Evolutionary conservation across 2,113 vertebrate genomes (phyloP).

Genomic region (Bothrops jararaca): DNA sequence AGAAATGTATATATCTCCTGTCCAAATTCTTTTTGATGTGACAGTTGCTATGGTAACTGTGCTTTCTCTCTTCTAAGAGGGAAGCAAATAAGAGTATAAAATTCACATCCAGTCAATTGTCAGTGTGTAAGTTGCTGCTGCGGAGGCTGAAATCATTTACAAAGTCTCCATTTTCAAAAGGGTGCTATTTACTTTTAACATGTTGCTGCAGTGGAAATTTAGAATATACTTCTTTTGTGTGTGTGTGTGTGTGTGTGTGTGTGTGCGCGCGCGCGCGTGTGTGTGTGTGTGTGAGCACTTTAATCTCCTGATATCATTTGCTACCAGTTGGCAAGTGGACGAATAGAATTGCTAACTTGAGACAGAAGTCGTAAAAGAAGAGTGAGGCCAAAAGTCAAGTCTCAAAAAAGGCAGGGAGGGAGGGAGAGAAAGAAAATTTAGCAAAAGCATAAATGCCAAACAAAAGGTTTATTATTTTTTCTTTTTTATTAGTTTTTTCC

Average conservation of each 20-base stretch:
- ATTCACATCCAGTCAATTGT: conserved; percentile 3
- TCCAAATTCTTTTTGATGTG: conserved; percentile 21
- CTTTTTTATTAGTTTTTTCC: too few relatives aligned
- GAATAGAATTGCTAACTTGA: conserved; percentile 23
- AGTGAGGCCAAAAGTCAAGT: not conserved
- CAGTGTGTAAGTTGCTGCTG: conserved; percentile 23
- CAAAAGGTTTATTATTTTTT: too few relatives aligned
- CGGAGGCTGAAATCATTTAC: conserved; percentile 32
- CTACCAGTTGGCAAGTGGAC: conserved; percentile 14
- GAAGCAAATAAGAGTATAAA: conserved; percentile 30
- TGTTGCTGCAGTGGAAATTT: not conserved
- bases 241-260: too few relatives aligned
- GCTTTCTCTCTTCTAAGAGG: not conserved
- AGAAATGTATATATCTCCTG: not conserved
- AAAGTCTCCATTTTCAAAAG: conserved; percentile 25
- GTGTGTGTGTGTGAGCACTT: not conserved
- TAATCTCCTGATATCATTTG: not conserved
- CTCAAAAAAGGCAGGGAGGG: not conserved
- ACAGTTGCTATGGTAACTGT: not conserved
- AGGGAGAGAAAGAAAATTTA: not conserved
- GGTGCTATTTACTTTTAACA: conserved; percentile 16
- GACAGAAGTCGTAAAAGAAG: not conserved
- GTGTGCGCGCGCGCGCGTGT: too few relatives aligned
- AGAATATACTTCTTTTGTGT: conserved; percentile 9
- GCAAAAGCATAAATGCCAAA: not conserved